phyloP scores from a whole-genome alignment of 2,888 invertebrate species.

The Drosophila mettleri region DNA sequence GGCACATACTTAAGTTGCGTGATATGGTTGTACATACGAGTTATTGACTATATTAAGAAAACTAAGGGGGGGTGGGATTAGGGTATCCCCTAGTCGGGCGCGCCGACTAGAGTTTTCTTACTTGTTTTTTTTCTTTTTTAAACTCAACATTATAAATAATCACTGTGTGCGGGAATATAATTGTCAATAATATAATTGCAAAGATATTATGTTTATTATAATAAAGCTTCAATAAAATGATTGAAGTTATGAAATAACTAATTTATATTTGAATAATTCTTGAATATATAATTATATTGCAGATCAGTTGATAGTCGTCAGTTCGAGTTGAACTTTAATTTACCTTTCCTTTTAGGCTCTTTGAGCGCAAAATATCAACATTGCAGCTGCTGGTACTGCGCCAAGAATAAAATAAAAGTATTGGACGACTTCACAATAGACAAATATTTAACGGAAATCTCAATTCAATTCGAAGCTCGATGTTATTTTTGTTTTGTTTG shows the following conservation, averaged over 20 bases:
- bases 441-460: constrained; percentile 42
- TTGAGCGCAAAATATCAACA: constrained; percentile 25
- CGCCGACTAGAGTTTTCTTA: too few species aligned
- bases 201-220: too few species aligned
- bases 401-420: constrained; percentile 26
- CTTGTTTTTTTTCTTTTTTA: too few species aligned
- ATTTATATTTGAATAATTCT: not conserved
- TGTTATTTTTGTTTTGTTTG: constrained; percentile 14
- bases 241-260: not conserved
- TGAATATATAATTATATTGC: not conserved
- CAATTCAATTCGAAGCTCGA: constrained; percentile 28
- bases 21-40: too few species aligned
- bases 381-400: constrained; percentile 38
- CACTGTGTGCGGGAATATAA: too few species aligned
- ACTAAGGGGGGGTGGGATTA: too few species aligned
- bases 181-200: too few species aligned
- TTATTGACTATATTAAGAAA: too few species aligned
- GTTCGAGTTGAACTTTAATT: not conserved
- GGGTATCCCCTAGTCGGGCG: too few species aligned
- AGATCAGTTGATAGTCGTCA: constrained; percentile 5
- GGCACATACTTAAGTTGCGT: too few species aligned
- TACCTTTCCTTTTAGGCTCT: constrained; percentile 8
- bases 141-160: too few species aligned
- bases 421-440: constrained; percentile 31
- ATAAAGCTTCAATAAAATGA: too few species aligned